Evolutionary conservation across 2,797 vertebrate species (phyloP), one percentile per base, ranked within the genome.

Genomic region (Phrynocephalus guinanensis): DNA sequence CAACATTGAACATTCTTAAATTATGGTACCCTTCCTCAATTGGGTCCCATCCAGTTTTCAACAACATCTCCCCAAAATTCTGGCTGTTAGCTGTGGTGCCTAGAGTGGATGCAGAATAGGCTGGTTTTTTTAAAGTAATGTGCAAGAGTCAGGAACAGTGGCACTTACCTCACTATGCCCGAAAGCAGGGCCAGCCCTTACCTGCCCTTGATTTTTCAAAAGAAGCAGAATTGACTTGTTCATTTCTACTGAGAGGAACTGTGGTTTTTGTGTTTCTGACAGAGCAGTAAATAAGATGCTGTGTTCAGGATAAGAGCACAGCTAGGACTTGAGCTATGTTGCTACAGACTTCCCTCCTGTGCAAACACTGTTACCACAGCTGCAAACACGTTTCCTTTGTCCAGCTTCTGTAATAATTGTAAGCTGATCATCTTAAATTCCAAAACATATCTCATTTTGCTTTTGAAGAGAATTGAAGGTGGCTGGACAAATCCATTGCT

Each of bases 321-420:
- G 3, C 6, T 73, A 30, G 83, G 87, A 67, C 76, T 90, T 79
- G 79, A 71, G 68, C 82, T 90, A 48, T 63, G 4, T n/a, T 86
- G 30, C 86, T 81, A 24, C 72, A 83, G 6, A 50, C 1, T 0
- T 77, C 79, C 48, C n/a, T 11, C 10, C 1, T 38, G 11, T n/a
- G 79, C 6, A 84, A 68, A 77, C 83, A 85, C 66, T 80, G 30
- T 0, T 26, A 44, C 67, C 84, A 84, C 91, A 88, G 5, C 30
- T 63, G 0, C 89, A 89, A 80, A 3, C 48, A 56, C 56, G 84
- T 83, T 94, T 94, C 83, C 56, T 87, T 89, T 90, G 83, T 73
- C 87, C 83, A 1, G 87, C 88, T 86, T 75, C 72, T 67, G 11
- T n/a, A 67, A 56, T 9, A 80, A 70, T 7, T 28, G n/a, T n/a